Evolutionary conservation across 2,888 invertebrate species (phyloP), one percentile per base, ranked within the genome.

Genomic region (Eupelmus urozonus): DNA sequence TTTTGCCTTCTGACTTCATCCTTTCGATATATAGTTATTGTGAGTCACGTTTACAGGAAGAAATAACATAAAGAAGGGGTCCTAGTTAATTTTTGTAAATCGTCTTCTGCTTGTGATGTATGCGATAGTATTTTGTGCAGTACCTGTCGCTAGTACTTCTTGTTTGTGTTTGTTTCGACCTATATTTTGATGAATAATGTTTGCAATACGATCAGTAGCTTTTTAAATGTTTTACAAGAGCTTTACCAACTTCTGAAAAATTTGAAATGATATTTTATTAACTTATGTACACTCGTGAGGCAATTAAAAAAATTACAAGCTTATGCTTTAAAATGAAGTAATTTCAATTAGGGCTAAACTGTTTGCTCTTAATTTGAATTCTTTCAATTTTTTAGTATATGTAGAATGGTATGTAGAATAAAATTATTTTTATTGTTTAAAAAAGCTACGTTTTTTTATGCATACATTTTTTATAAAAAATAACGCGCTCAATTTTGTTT

Each of bases 381-480:
- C n/a, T n/a, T n/a, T n/a, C n/a, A n/a, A n/a, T n/a, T n/a, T n/a
- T n/a, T n/a, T n/a, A n/a, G n/a, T n/a, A n/a, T n/a, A n/a, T n/a
- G n/a, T n/a, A n/a, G n/a, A n/a, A n/a, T n/a, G n/a, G n/a, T n/a
- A n/a, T n/a, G n/a, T n/a, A n/a, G n/a, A n/a, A n/a, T n/a, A n/a
- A n/a, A n/a, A n/a, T n/a, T n/a, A n/a, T n/a, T n/a, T n/a, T n/a
- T n/a, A n/a, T n/a, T n/a, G n/a, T n/a, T n/a, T 55, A 55, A 25
- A 49, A 65, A 45, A 1, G 0, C 23, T 66, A 16, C 45, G 60
- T 42, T 75, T 69, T 13, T 69, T 25, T 42, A 69, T 59, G 75
- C 75, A 60, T 34, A 69, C 75, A 67, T 60, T 76, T 53, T 67
- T 75, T 67, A 60, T 34, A 57, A 40, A 13, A 29, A 57, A 74